These are phyloP conservation scores for Amphipyra tragopoginis DNA, from an alignment of 2,888 invertebrate genomes.

Conservation along the genomic window DNA sequence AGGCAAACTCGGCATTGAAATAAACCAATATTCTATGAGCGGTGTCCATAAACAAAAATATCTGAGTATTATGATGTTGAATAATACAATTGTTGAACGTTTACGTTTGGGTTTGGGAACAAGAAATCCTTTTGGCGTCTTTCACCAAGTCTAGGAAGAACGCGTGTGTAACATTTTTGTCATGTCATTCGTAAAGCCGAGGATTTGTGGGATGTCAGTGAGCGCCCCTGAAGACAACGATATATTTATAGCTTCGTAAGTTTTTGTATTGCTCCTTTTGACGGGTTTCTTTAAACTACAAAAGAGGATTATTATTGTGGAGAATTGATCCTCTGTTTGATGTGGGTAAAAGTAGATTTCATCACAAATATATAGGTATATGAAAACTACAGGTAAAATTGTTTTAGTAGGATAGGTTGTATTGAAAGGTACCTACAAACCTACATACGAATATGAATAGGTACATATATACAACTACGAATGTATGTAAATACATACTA, in stretches of 20 bases:
- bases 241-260: conserved; percentile 26
- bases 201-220: conserved; percentile 48
- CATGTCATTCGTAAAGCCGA: conserved; percentile 45
- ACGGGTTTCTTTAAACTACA: conserved; percentile 18
- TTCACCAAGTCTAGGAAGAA: conserved; percentile 39
- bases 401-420: no score
- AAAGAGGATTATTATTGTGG: conserved; percentile 6
- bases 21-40: conserved; percentile 64
- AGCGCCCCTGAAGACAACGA: conserved; percentile 11
- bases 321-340: neutral
- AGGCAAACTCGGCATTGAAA: conserved; percentile 55
- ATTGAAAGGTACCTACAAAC: no score
- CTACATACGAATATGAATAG: no score
- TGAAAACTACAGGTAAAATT: no score
- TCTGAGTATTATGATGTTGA: conserved; percentile 43
- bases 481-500: no score
- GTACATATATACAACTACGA: no score
- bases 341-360: no score
- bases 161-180: conserved; percentile 54
- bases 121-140: conserved; percentile 55
- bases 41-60: conserved; percentile 54
- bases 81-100: conserved; percentile 46
- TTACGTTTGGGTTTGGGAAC: conserved; percentile 39
- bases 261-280: conserved; percentile 27
- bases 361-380: no score